Evolutionary conservation across 1,140 invertebrate genomes (phyloP).

Genomic region (Drosophila saltans): DNA sequence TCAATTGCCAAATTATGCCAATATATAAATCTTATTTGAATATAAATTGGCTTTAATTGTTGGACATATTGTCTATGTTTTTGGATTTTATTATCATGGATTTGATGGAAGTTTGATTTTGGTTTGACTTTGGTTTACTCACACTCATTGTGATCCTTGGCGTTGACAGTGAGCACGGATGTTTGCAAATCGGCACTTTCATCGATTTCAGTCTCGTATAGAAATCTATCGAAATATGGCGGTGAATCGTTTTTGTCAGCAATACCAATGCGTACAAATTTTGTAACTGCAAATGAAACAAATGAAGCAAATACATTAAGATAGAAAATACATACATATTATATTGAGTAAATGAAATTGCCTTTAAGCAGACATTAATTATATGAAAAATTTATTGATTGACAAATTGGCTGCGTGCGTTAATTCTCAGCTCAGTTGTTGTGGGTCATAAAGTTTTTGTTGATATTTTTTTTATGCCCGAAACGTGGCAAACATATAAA

Average conservation of each 20-base stretch:
- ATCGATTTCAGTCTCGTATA: slow-evolving; percentile 88
- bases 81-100: slow-evolving; percentile 8
- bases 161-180: slow-evolving; percentile 88
- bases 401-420: slow-evolving; percentile 76
- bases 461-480: slow-evolving; percentile 50
- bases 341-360: slow-evolving; percentile 64
- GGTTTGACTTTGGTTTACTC: slow-evolving; percentile 55
- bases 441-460: slow-evolving; percentile 53
- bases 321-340: slow-evolving; percentile 16
- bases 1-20: slow-evolving; percentile 69
- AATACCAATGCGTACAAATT: slow-evolving; percentile 85
- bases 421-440: slow-evolving; percentile 30
- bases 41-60: slow-evolving; percentile 46
- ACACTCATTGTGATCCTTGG: slow-evolving; percentile 89
- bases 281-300: slow-evolving; percentile 84
- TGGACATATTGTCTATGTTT: slow-evolving; percentile 12
- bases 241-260: slow-evolving; percentile 88
- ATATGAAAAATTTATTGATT: slow-evolving; percentile 77
- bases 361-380: slow-evolving; percentile 79
- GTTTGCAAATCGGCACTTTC: slow-evolving; percentile 89
- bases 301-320: slow-evolving; percentile 35
- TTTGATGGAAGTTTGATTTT: slow-evolving; percentile 8
- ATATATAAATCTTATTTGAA: slow-evolving; percentile 27
- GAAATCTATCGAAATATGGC: slow-evolving; percentile 88
- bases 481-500: slow-evolving; percentile 74